Base-by-base conservation (phyloP, 1,140 invertebrate genomes). In the Phymastichus coffea region DNA sequence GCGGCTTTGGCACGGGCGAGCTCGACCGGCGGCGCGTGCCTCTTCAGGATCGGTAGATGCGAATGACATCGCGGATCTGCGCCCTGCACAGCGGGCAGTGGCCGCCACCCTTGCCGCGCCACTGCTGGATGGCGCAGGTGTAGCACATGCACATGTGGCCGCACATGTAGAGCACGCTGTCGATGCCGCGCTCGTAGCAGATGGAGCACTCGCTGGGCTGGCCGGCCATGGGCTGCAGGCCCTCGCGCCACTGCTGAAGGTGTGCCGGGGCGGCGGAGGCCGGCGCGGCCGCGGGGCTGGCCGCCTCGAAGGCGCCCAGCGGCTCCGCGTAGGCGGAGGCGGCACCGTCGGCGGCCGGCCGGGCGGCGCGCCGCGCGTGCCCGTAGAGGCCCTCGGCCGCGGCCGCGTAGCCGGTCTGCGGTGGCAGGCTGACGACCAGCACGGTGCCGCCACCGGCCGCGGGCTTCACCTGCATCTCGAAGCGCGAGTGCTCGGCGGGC, bases 61-160 rank as follows among this genome's bases (percentile, higher is more conserved):
- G 87, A 63, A 98, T 98, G 56, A 99, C 94, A 74, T 99, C 96
- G 67, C 88, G 86, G 63, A 99, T 98, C 15, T 87, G 83, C 4
- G 94, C 92, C 40, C 95, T 81, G 74, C 96, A 99, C 17, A 99
- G 87, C 0, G 96, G 96, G 78, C 96, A 99, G 65, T 94, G 90
- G 2, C 91, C 92, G 35, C 91, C 92, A 1, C 92, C 91, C 68
- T 91, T 92, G 17, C 91, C 89, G 37, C 89, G 82, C 90, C 93
- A 95, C 70, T 97, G 93, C 66, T 95, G 89, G 14, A 92, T 84
- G 2, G 95, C 95, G 80, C 95, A 98, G n/a, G 92, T 83, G 71
- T 94, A 98, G 75, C 96, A 99, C 94, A 98, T 96, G 72, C 96
- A 99, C 92, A 98, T 96, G 81, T 98, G 95, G 35, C 96, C 95